Percentiles rank a stretch among this genome's conserved stretches.
phyloP scores from a whole-genome alignment of 2,797 vertebrate genomes.

The Otolemur crassicaudatus region DNA sequence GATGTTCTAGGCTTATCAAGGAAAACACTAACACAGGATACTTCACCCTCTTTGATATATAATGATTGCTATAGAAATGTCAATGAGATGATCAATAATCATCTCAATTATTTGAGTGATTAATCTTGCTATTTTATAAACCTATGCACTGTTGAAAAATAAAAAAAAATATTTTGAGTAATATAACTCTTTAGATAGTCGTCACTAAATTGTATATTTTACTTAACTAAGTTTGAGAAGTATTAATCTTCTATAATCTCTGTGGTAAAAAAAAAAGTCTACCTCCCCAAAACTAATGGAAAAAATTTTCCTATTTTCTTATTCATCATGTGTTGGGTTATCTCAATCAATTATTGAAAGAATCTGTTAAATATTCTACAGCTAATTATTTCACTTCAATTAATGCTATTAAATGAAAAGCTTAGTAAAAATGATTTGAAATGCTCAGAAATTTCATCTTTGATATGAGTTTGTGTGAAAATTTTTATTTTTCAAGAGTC shows the following conservation, averaged over 20 bases:
- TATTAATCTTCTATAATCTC: conserved; percentile 29
- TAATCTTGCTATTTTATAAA: conserved; percentile 26
- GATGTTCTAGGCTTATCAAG: background rate
- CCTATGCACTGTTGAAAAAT: conserved; percentile 29
- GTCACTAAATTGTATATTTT: conserved; percentile 41
- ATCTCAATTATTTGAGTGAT: background rate
- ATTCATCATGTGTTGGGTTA: background rate
- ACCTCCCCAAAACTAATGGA: background rate
- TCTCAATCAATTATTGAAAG: conserved; percentile 7
- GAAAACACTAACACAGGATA: background rate
- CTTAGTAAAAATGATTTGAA: background rate
- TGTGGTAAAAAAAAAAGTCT: conserved; percentile 53
- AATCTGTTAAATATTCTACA: background rate
- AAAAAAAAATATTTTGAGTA: conserved; percentile 21
- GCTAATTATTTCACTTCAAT: conserved; percentile 9
- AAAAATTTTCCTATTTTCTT: conserved; percentile 15
- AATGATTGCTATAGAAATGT: background rate
- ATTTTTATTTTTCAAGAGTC: background rate
- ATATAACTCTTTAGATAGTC: background rate
- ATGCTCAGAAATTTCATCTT: background rate
- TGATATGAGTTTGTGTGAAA: conserved; percentile 5
- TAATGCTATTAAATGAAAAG: background rate
- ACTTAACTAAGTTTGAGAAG: conserved; percentile 3
- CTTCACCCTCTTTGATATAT: background rate
- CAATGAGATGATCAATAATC: background rate